Evolutionary conservation across 2,888 invertebrate species (phyloP), one percentile per base, ranked within the genome.

Genomic region (Sesamia inferens): DNA sequence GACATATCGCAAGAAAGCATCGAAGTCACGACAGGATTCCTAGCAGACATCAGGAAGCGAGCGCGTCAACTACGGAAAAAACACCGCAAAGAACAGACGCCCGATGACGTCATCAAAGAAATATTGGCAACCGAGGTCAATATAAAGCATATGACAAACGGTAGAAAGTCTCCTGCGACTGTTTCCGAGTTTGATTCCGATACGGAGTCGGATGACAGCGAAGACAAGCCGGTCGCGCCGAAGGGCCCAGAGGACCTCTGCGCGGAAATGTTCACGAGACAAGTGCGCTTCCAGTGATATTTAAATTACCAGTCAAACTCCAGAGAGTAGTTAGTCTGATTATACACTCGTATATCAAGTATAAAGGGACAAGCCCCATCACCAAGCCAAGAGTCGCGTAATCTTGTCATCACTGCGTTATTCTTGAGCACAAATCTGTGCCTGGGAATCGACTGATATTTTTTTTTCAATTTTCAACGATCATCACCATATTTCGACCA

Each of bases 181-280:
- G 90, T 89, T 19, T 94, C 94, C 0, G 95, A 95, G 68, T 94
- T 93, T 47, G 95, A 95, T 77, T 93, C 94, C 0, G 95, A 96
- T 77, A 89, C 93, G 0, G 90, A 92, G 0, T 92, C 92, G 0
- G 90, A 90, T 0, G 92, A 90, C 24, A 91, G 90, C 55, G 93
- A 92, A 22, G 90, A 89, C 5, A 86, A 87, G 7, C 89, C 92
- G 0, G 90, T 87, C 3, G 87, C 91, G 0, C 89, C 90, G 0
- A 93, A 93, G 76, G 88, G 90, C 61, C 92, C 95, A 0, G 91
- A 92, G 4, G 95, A 96, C 64, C 78, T 95, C 42, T 95, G 95
- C 83, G 96, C 94, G 0, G 96, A 96, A 84, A 95, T 96, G 94
- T 96, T 96, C 73, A 87, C 96, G 2, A 92, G 95, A 82, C 96